phyloP scores from a whole-genome alignment of 53 echinoderm and acorn worm species.

The Holothuria scabra region DNA sequence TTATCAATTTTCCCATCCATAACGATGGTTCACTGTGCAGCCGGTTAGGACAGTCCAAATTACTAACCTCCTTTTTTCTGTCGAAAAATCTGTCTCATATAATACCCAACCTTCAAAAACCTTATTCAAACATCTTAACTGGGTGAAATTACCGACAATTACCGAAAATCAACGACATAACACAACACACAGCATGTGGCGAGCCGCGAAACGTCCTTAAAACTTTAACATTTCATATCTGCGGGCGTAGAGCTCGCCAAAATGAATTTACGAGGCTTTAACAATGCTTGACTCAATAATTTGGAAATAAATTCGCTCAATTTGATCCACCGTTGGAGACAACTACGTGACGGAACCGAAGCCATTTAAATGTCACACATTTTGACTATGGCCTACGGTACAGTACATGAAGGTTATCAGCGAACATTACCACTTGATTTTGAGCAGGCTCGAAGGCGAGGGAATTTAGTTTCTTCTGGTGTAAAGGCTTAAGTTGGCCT shows the following conservation, averaged over 20 bases:
- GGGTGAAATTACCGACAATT: conserved; percentile 13
- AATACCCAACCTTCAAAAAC: not conserved
- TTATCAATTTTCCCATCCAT: too few species aligned
- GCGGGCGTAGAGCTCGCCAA: not conserved
- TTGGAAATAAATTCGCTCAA: conserved; percentile 37
- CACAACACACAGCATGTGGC: conserved; percentile 12
- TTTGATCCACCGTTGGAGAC: conserved; percentile 36
- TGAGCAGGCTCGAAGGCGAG: conserved; percentile 7
- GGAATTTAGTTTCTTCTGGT: not conserved
- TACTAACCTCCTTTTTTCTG: too few species aligned
- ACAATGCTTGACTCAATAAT: conserved; percentile 30
- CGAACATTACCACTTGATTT: conserved; percentile 41
- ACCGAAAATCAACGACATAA: not conserved
- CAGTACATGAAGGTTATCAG: conserved; percentile 24
- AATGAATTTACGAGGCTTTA: conserved; percentile 18
- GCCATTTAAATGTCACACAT: conserved; percentile 17
- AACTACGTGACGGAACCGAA: conserved; percentile 15
- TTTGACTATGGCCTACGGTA: conserved; percentile 7
- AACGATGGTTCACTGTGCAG: too few species aligned
- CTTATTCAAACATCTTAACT: conserved; percentile 23
- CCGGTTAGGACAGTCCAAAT: too few species aligned
- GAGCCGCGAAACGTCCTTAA: not conserved
- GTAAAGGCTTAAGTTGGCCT: too few species aligned
- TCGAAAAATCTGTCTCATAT: too few species aligned
- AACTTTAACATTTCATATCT: not conserved